Evolutionary conservation across 2,113 vertebrate genomes (phyloP).

Genomic region (Pipa parva): DNA sequence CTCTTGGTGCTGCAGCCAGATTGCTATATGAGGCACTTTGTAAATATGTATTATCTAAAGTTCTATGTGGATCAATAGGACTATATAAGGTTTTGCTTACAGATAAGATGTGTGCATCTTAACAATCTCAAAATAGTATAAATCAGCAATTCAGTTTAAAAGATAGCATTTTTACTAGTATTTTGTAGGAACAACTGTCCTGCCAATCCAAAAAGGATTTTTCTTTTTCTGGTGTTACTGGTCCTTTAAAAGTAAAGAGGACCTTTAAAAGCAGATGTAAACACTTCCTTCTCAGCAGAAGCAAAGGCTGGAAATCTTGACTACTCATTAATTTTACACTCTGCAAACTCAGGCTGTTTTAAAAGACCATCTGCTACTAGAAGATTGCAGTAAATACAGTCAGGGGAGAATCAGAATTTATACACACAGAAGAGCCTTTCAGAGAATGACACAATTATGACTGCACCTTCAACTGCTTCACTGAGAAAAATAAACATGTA

Average conservation of each 20-base stretch:
- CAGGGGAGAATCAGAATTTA: conserved; percentile 8
- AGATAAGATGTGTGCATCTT: too few species aligned
- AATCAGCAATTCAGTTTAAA: too few species aligned
- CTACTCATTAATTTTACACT: conserved; percentile 29
- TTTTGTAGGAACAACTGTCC: too few species aligned
- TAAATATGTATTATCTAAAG: too few species aligned
- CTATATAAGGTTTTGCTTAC: too few species aligned
- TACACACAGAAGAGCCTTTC: not conserved
- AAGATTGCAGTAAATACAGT: conserved; percentile 26
- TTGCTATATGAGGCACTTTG: too few species aligned
- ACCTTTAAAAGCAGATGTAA: conserved; percentile 21
- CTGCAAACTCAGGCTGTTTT: conserved; percentile 10
- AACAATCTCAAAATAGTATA: too few species aligned
- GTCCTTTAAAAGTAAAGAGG: not conserved
- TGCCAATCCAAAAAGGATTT: too few species aligned
- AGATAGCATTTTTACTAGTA: too few species aligned
- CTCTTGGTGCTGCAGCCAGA: too few species aligned
- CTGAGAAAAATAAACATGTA: conserved; percentile 4
- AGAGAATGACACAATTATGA: conserved; percentile 9
- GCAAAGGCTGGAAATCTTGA: conserved; percentile 22
- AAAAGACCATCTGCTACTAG: conserved; percentile 37
- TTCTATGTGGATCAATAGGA: too few species aligned
- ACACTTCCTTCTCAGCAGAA: conserved; percentile 14
- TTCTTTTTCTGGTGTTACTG: too few species aligned
- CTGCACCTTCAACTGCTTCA: conserved; percentile 9